Percentiles rank a stretch among this genome's conserved stretches.
Evolutionary conservation across 1,140 invertebrate genomes (phyloP).

Genomic region (Leptestheria dahalacensis): DNA sequence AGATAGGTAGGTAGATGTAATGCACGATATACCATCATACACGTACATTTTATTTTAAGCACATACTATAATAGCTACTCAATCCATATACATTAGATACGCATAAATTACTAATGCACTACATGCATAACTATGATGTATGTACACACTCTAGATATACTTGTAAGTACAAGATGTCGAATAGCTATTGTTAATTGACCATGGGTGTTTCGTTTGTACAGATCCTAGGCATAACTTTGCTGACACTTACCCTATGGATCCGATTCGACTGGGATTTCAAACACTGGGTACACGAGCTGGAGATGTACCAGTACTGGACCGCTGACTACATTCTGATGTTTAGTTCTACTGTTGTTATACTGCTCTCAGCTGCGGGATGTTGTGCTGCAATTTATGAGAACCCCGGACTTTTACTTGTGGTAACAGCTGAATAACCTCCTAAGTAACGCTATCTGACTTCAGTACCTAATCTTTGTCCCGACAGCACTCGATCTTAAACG

Average conservation of each 20-base stretch:
- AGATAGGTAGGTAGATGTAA: too few relatives aligned
- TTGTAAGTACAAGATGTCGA: not conserved
- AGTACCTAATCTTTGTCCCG: too few relatives aligned
- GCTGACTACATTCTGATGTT: constrained; percentile 63
- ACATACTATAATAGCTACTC: too few relatives aligned
- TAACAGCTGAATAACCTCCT: too few relatives aligned
- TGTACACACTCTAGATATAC: too few relatives aligned
- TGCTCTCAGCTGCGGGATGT: constrained; percentile 50
- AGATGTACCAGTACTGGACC: constrained; percentile 58
- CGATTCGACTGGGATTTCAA: constrained; percentile 59
- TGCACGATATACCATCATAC: too few relatives aligned
- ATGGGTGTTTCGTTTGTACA: not conserved
- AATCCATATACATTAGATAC: too few relatives aligned
- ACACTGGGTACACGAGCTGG: constrained; percentile 56
- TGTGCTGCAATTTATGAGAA: constrained; percentile 34
- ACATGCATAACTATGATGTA: too few relatives aligned
- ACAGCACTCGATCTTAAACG: too few relatives aligned
- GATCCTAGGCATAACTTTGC: constrained; percentile 30
- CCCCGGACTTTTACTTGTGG: constrained; percentile 21
- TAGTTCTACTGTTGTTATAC: constrained; percentile 48
- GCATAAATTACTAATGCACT: too few relatives aligned
- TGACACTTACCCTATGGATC: constrained; percentile 62
- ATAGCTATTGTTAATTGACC: not conserved
- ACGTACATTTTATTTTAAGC: too few relatives aligned
- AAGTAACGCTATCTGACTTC: too few relatives aligned